Percentiles rank a stretch among this genome's conserved stretches.
Conservation (phyloP, 2,888 invertebrate species). For the Dicyrtoma fusca region DNA sequence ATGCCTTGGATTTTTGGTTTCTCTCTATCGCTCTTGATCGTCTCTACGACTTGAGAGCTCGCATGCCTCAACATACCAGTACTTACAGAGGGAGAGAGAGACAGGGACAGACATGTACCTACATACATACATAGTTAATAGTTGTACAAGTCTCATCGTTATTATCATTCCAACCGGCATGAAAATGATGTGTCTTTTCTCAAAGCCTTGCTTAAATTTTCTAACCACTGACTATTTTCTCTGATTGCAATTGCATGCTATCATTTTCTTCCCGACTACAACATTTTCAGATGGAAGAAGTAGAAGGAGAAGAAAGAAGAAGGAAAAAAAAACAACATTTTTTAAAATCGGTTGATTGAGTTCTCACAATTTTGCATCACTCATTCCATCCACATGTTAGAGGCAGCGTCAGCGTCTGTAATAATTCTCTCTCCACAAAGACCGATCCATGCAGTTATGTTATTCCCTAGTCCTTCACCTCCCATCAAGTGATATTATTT, state of each 20-base stretch:
- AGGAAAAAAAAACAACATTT: constrained; percentile 20
- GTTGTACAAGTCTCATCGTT: constrained; percentile 35
- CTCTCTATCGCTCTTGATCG: neutral
- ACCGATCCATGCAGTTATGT: constrained; percentile 16
- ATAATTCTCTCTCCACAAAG: neutral
- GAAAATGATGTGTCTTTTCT: constrained; percentile 39
- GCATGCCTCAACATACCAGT: neutral
- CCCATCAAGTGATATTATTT: constrained; percentile 35
- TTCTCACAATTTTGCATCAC: constrained; percentile 39
- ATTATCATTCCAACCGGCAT: constrained; percentile 39
- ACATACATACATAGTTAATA: constrained; percentile 29
- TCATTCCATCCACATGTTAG: constrained; percentile 4
- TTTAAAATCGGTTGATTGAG: constrained; percentile 39
- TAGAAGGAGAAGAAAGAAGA: neutral
- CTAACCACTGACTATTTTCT: constrained; percentile 32
- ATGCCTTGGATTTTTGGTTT: neutral
- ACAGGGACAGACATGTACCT: neutral
- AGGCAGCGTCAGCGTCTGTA: neutral
- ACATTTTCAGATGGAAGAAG: constrained; percentile 31
- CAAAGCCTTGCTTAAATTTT: constrained; percentile 32
- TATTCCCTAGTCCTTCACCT: constrained; percentile 37
- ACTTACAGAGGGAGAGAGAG: neutral
- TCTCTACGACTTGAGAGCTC: neutral
- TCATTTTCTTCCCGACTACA: constrained; percentile 41
- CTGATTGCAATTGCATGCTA: constrained; percentile 44